Conservation (phyloP, 2,888 invertebrate species). For the Drosophila koepferae region DNA sequence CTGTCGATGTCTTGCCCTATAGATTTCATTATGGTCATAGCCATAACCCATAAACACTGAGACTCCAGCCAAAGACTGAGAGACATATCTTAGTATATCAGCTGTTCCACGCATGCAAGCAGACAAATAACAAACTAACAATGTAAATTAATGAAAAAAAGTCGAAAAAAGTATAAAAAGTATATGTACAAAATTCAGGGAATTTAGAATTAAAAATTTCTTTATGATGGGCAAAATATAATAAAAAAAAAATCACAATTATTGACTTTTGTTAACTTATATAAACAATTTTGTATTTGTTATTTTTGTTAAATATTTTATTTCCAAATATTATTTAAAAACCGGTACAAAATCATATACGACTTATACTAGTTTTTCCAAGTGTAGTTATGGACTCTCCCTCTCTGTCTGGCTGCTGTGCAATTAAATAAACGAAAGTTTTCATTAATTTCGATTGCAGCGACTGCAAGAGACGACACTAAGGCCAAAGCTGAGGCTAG, state of each 20-base stretch:
- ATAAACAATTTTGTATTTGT: neutral
- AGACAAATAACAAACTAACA: neutral
- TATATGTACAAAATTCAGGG: neutral
- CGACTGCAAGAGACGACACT: conserved; percentile 61
- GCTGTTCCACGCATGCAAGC: conserved; percentile 18
- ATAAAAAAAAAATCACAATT: no score
- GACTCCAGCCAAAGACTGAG: conserved; percentile 21
- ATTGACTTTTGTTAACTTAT: neutral
- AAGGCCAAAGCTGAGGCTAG: conserved; percentile 42
- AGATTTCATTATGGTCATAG: conserved; percentile 77
- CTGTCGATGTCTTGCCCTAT: conserved; percentile 73
- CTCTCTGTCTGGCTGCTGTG: conserved; percentile 64
- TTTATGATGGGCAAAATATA: no score
- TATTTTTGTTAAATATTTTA: no score
- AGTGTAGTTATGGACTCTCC: conserved; percentile 44
- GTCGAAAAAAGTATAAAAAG: neutral
- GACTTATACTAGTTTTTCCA: neutral
- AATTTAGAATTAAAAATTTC: neutral
- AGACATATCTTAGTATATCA: conserved; percentile 34
- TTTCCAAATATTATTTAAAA: neutral
- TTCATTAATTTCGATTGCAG: conserved; percentile 79
- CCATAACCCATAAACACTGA: conserved; percentile 74
- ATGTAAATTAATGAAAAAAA: neutral
- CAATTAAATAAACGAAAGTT: conserved; percentile 80
- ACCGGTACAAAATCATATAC: neutral